A percentile compares a stretch with the other conserved stretches of the same genome.
These are phyloP conservation scores for Drosophila leonis DNA, from an alignment of 2,888 invertebrate genomes.

Conservation along the genomic window DNA sequence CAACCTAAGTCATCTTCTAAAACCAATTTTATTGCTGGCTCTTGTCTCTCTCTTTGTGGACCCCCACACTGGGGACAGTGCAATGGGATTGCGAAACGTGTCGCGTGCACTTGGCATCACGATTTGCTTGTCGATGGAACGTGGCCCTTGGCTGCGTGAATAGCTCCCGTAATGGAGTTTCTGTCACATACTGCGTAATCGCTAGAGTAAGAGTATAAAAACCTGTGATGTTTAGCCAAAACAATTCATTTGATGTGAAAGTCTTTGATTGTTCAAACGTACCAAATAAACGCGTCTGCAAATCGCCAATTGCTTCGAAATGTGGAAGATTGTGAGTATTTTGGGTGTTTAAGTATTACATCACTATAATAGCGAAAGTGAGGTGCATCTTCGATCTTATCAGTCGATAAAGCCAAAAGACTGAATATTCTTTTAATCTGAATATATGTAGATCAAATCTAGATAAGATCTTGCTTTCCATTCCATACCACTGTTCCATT, in stretches of 20 bases:
- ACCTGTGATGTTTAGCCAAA: conserved; percentile 50
- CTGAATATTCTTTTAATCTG: neutral
- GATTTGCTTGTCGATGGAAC: conserved; percentile 75
- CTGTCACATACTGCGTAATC: conserved; percentile 43
- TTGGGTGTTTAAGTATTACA: neutral
- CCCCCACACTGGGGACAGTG: conserved; percentile 1
- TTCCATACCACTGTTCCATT: neutral
- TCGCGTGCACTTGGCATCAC: conserved; percentile 73
- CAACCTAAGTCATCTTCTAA: conserved; percentile 33
- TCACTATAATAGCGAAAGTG: neutral
- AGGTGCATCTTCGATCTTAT: neutral
- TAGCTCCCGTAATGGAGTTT: conserved; percentile 68
- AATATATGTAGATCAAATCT: neutral
- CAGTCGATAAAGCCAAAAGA: neutral
- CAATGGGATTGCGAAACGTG: conserved; percentile 68
- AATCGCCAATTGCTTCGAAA: conserved; percentile 17
- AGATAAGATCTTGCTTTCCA: neutral
- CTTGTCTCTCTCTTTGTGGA: neutral
- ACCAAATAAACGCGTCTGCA: conserved; percentile 6
- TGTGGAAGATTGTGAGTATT: conserved; percentile 60
- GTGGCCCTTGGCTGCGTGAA: conserved; percentile 60
- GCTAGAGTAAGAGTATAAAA: conserved; percentile 49
- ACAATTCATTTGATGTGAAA: conserved; percentile 73
- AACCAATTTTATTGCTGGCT: conserved; percentile 14
- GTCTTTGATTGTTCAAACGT: conserved; percentile 54